These are phyloP conservation scores for Caenorhabditis wallacei DNA, from an alignment of 2,888 invertebrate species.

Conservation along the genomic window DNA sequence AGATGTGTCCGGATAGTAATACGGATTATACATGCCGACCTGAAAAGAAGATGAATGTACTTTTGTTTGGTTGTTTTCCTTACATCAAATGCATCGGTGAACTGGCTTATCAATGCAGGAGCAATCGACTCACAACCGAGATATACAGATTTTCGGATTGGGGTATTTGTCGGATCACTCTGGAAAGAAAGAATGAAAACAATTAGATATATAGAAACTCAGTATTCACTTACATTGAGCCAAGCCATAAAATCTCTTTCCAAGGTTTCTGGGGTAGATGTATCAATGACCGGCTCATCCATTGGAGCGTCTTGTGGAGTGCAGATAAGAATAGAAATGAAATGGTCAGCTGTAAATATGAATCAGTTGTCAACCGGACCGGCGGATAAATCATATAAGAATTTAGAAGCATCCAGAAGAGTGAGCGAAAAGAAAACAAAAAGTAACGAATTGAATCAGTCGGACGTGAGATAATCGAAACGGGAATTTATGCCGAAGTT, in stretches of 20 bases:
- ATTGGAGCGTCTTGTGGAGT: constrained; percentile 25
- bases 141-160: constrained; percentile 50
- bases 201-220: background rate
- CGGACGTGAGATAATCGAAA: constrained; percentile 65
- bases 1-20: constrained; percentile 64
- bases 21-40: constrained; percentile 54
- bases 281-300: constrained; percentile 78
- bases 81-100: constrained; percentile 52
- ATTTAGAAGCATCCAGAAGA: constrained; percentile 22
- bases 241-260: constrained; percentile 82
- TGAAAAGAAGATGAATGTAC: constrained; percentile 3
- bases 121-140: constrained; percentile 14
- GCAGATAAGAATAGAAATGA: constrained; percentile 4
- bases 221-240: constrained; percentile 72
- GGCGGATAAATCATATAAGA: constrained; percentile 15
- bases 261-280: constrained; percentile 79
- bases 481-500: constrained; percentile 64
- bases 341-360: constrained; percentile 37
- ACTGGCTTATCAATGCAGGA: constrained; percentile 47
- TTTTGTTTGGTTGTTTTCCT: constrained; percentile 2
- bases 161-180: constrained; percentile 59
- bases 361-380: constrained; percentile 9
- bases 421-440: constrained; percentile 19
- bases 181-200: constrained; percentile 26
- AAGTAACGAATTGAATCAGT: constrained; percentile 57